These are phyloP conservation scores for Tetramorium simillimum DNA, from an alignment of 1,140 invertebrate species.

Conservation along the genomic window DNA sequence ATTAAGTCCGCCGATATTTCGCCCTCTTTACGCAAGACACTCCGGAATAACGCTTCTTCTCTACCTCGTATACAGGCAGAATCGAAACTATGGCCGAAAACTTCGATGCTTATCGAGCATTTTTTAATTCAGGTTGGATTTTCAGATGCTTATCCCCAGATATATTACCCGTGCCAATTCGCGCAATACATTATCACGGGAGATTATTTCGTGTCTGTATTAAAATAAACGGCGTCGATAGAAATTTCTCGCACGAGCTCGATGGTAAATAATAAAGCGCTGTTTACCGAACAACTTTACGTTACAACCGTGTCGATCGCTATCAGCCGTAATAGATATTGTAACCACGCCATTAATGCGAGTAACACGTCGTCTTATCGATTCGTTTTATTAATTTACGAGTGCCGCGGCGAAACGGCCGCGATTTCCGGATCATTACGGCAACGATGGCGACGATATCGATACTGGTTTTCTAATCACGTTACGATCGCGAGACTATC, in stretches of 20 bases:
- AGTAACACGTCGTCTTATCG: conserved; percentile 44
- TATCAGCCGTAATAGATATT: conserved; percentile 36
- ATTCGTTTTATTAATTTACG: conserved; percentile 52
- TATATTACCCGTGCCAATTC: not conserved
- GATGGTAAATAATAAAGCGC: conserved; percentile 45
- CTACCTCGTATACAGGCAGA: not conserved
- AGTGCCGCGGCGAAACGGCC: not conserved
- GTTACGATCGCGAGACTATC: conserved; percentile 36
- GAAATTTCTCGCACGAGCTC: conserved; percentile 12
- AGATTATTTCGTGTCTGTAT: not conserved
- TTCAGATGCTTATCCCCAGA: not conserved
- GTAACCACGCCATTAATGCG: conserved; percentile 1
- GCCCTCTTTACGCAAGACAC: not conserved
- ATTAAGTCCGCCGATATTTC: conserved; percentile 41
- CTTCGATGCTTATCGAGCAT: not conserved
- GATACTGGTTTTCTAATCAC: conserved; percentile 48
- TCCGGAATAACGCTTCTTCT: not conserved
- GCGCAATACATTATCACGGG: not conserved
- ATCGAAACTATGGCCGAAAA: not conserved
- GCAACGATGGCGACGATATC: not conserved
- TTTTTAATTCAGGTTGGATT: not conserved
- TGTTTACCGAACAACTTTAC: conserved; percentile 16
- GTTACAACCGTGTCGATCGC: conserved; percentile 30
- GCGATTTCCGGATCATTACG: conserved; percentile 4
- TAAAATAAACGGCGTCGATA: conserved; percentile 6